Evolutionary conservation across 2,797 vertebrate genomes (phyloP).

Genomic region (Sebastes iracundus): DNA sequence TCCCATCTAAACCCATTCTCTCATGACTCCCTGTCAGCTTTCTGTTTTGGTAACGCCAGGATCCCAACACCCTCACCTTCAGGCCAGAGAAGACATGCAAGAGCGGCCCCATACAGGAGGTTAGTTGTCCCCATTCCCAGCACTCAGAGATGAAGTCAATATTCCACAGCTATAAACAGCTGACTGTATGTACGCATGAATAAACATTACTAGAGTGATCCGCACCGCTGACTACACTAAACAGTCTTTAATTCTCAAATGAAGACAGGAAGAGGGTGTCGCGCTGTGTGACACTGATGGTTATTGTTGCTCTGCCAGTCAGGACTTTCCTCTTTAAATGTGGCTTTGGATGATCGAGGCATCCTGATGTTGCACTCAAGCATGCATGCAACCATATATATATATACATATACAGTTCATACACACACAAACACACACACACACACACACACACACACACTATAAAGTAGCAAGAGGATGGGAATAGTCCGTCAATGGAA

Average conservation of each 20-base stretch:
- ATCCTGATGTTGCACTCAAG: conserved; percentile 11
- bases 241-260: conserved; percentile 53
- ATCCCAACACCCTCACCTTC: conserved; percentile 2
- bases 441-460: background rate
- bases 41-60: conserved; percentile 15
- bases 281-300: conserved; percentile 39
- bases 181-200: conserved; percentile 35
- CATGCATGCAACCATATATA: background rate
- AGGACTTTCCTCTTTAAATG: conserved; percentile 28
- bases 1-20: conserved; percentile 7
- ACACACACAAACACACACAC: background rate
- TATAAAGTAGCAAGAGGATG: background rate
- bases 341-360: conserved; percentile 19
- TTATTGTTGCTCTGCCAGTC: conserved; percentile 51
- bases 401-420: background rate
- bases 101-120: conserved; percentile 39
- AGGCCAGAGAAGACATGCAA: conserved; percentile 49
- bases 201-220: conserved; percentile 50
- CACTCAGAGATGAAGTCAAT: conserved; percentile 55
- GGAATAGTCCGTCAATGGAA: background rate
- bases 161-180: conserved; percentile 32
- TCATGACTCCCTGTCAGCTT: background rate
- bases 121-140: conserved; percentile 43
- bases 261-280: conserved; percentile 48
- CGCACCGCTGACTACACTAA: conserved; percentile 36